Conservation (phyloP, 2,113 vertebrate genomes). For the Leucopsar rothschildi region DNA sequence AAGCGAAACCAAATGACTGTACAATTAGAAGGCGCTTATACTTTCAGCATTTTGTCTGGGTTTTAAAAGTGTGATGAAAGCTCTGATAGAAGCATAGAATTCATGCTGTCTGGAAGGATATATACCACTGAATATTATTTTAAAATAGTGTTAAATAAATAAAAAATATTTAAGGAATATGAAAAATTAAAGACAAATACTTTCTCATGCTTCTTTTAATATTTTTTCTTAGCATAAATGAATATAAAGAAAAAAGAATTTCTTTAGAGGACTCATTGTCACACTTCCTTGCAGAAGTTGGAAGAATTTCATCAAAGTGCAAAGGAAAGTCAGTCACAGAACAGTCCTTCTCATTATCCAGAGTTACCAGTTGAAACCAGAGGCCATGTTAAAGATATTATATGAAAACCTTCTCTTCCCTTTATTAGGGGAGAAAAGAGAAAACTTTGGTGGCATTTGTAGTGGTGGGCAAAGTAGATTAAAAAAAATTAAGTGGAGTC, state of each 20-base stretch:
- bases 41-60: not conserved
- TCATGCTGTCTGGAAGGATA: not conserved
- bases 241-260: not conserved
- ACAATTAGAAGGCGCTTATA: constrained; percentile 7
- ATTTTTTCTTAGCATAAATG: not conserved
- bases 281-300: not conserved
- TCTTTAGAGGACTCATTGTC: not conserved
- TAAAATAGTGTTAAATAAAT: not conserved
- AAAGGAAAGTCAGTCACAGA: not conserved
- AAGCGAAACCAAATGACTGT: constrained; percentile 34
- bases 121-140: not conserved
- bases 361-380: not conserved
- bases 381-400: not conserved
- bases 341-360: not conserved
- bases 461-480: not conserved
- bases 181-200: not conserved
- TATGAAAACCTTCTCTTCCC: not conserved
- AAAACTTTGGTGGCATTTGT: not conserved
- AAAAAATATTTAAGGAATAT: not conserved
- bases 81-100: constrained; percentile 16
- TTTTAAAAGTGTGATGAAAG: not conserved
- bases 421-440: not conserved
- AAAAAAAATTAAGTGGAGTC: not conserved
- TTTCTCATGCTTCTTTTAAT: not conserved
- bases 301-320: not conserved